These are phyloP conservation scores for Perca fluviatilis DNA, from an alignment of 2,113 vertebrate species.

Conservation along the genomic window DNA sequence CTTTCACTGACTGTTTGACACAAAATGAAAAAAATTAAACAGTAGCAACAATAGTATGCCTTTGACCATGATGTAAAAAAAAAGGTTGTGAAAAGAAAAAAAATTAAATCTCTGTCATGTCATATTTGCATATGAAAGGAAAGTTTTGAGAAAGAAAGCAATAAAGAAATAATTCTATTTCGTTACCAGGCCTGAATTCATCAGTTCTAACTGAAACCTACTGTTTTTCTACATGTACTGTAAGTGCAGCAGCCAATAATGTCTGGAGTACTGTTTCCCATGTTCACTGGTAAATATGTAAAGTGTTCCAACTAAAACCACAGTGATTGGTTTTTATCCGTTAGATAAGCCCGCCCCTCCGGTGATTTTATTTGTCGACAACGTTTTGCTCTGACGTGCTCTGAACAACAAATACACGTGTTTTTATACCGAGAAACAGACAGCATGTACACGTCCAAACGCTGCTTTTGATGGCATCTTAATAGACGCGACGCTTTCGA, in stretches of 20 bases:
- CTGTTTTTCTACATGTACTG: background rate
- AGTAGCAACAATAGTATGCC: background rate
- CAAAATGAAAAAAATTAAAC: background rate
- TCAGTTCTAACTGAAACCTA: background rate
- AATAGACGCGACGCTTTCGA: no score
- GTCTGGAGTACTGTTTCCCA: background rate
- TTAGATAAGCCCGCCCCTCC: slow-evolving; percentile 30
- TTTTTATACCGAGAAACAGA: background rate
- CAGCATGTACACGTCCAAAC: background rate
- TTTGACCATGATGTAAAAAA: background rate
- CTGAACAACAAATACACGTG: slow-evolving; percentile 77
- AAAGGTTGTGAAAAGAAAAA: background rate
- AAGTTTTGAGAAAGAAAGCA: no score
- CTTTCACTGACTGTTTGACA: slow-evolving; percentile 2
- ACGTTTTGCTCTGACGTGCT: background rate
- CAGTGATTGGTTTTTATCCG: slow-evolving; percentile 61
- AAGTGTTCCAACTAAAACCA: accelerated
- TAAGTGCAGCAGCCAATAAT: background rate
- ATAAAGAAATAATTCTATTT: background rate
- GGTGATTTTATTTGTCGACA: slow-evolving; percentile 62
- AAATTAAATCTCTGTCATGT: background rate
- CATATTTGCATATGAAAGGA: background rate
- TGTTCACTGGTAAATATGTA: accelerated
- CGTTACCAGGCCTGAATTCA: background rate
- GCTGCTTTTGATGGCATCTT: background rate